Base-by-base conservation (phyloP, 1,140 invertebrate species). In the Ericerus pela region DNA sequence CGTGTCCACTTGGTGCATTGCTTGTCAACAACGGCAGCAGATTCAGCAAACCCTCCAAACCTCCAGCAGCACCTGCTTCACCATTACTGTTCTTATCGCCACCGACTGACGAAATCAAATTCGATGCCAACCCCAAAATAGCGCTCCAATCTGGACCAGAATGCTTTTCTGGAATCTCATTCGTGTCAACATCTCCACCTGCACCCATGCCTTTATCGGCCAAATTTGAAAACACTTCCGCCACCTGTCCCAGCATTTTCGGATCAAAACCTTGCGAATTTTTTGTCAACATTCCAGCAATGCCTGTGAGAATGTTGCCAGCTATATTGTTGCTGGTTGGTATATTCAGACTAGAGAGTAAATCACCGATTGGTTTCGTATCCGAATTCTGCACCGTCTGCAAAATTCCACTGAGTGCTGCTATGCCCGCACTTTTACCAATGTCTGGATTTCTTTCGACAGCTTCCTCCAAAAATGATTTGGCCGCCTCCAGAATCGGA, bases 1-100 rank as follows among this genome's bases (percentile, higher is more conserved):
- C 47, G 57, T 65, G 64, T 1, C 64, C 64, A 18, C 57, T 57
- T 14, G 53, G 36, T 14, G 53, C 43, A 18, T 54, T 54, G 22
- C 56, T 58, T 67, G 84, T 68, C 0, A 83, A 62, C 62, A 82
- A 66, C 0, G 82, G 82, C 20, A 84, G 59, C 0, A 81, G 61
- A n/a, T 72, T 75, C 67, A 79, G 74, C 2, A 78, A 54, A 2
- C 72, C 73, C n/a, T 81, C 75, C 65, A 51, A 54, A 22, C 53
- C 59, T 20, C 47, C 58, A 12, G 58, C 43, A 51, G 56, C 36
- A 53, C 55, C 38, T 1, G 14, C 2, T 10, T 12, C 27, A 12
- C 24, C 64, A 63, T 2, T 60, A 55, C 26, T 66, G 59, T 54
- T 62, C 16, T 41, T 37, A 56, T 29, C 1, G 63, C 52, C n/a